These are phyloP conservation scores for Sitta europaea DNA, from an alignment of 2,113 vertebrate species.

Conservation along the genomic window DNA sequence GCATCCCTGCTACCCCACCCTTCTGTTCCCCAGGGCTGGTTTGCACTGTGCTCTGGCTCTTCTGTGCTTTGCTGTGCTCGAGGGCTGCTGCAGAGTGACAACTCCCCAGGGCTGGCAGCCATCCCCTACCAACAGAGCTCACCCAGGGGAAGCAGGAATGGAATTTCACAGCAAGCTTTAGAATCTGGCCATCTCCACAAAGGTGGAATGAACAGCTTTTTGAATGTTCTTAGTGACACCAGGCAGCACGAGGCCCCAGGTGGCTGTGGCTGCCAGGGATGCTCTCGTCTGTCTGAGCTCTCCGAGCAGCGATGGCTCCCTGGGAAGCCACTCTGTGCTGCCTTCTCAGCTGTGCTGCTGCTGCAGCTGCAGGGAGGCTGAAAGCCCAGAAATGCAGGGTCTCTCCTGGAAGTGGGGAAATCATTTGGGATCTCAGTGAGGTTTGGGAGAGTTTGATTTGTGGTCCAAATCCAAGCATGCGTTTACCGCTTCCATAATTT, in stretches of 20 bases:
- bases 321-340: neutral
- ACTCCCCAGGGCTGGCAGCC: neutral
- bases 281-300: neutral
- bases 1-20: neutral
- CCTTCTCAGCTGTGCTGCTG: neutral
- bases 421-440: neutral
- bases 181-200: neutral
- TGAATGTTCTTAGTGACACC: neutral
- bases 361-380: neutral
- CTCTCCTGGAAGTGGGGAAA: neutral
- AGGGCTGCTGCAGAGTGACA: neutral
- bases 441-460: neutral
- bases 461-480: neutral
- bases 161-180: neutral
- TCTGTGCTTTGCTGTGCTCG: neutral
- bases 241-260: fast-evolving
- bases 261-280: neutral
- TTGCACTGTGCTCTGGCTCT: neutral
- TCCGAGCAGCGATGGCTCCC: fast-evolving
- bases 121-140: neutral
- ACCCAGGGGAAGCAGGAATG: neutral
- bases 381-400: neutral
- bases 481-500: neutral
- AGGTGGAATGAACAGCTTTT: neutral
- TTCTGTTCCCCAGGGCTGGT: neutral